Base-by-base conservation (phyloP, 2,797 vertebrate genomes). In the Coreius guichenoti region DNA sequence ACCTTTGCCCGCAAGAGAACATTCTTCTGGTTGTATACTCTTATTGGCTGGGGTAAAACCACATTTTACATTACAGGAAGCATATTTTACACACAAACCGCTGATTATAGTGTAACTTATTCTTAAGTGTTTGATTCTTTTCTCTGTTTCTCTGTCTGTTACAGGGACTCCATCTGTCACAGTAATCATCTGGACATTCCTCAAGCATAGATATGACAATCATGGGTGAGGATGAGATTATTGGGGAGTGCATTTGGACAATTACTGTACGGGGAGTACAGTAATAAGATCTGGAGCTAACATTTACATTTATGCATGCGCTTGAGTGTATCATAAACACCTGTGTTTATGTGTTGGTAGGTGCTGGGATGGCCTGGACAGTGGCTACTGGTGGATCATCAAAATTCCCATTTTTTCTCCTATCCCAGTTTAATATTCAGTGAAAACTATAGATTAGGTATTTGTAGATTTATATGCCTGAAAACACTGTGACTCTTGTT, bases 11-110 rank as follows among this genome's bases (percentile, higher is more conserved):
- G 91, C 0, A 91, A 87, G 82, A 91, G 58, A 84, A 93, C 81
- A 80, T 92, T 95, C 86, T 91, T 93, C 91, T 94, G 94, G 90
- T 91, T 93, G 89, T 94, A 93, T 80, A 79, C 85, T 82, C 51
- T 93, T 86, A 68, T 93, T 0, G 94, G 94, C 76, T 95, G 94
- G 94, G 94, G 95, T 94, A 80, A 80, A 49, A 47, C 1, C 12
- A 14, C 6, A 14, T 65, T 65, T 67, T 36, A 13, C 47, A 54
- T 33, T 54, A 33, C 29, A 33, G 29, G 5, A 21, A 54, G 73
- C 26, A 31, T 8, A 17, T 3, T 65, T 65, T 56, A 19, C 14
- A 23, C 5, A 36, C 12, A n/a, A 68, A 68, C 29, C 8, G 14
- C 79, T 67, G 45, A 80, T 68, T 80, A 16, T 67, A 21, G 19